A percentile compares a stretch with the other conserved stretches of the same genome.
phyloP scores from a whole-genome alignment of 1,140 invertebrate species.

The Dryas iulia region DNA sequence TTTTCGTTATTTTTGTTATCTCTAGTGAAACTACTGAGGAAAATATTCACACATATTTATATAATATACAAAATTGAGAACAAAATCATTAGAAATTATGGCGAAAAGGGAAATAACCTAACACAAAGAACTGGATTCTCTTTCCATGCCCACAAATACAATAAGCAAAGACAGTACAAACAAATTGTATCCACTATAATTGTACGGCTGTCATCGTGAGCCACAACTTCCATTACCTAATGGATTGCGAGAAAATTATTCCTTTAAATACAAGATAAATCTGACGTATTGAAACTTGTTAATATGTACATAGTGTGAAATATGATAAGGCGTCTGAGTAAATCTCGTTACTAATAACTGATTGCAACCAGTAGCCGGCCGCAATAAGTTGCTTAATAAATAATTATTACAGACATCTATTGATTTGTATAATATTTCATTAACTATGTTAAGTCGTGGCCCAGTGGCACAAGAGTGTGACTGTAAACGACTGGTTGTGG shows the following conservation, averaged over 20 bases:
- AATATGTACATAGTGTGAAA: constrained; percentile 12
- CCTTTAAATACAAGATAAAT: neutral
- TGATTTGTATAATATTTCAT: too few species aligned
- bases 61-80: too few species aligned
- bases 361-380: neutral
- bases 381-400: neutral
- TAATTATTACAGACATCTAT: neutral
- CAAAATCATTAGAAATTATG: too few species aligned
- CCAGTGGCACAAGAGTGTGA: too few species aligned
- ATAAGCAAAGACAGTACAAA: neutral
- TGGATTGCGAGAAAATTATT: neutral
- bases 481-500: too few species aligned
- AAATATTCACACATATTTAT: too few species aligned
- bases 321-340: neutral
- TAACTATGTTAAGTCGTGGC: too few species aligned
- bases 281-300: neutral
- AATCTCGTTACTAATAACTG: neutral
- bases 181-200: neutral
- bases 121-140: too few species aligned
- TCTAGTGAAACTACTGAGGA: too few species aligned
- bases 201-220: neutral
- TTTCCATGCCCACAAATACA: too few species aligned
- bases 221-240: neutral
- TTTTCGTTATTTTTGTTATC: too few species aligned
- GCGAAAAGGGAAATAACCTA: too few species aligned